Percentiles rank a stretch among this genome's conserved stretches.
These are phyloP conservation scores for Axinella damicornis DNA, from an alignment of 37 sponge, comb jelly and placozoan species.

Conservation along the genomic window DNA sequence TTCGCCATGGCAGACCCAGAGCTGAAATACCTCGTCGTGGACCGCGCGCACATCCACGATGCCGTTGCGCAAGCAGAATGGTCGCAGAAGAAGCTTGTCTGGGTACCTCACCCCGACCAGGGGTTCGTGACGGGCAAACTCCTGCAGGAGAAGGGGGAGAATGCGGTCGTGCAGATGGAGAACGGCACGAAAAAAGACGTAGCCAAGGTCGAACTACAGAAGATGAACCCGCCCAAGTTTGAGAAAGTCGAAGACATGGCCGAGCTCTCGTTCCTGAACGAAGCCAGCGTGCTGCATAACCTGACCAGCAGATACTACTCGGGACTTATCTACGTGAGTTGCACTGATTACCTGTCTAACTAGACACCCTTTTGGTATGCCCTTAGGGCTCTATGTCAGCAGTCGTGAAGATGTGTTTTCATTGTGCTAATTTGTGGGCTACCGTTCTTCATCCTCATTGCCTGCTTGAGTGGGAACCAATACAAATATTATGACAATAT, in stretches of 20 bases:
- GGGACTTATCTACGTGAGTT: slow-evolving; percentile 97
- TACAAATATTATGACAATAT: too few species aligned
- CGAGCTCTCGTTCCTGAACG: slow-evolving; percentile 95
- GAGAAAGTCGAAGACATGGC: slow-evolving; percentile 99
- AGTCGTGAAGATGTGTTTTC: too few species aligned
- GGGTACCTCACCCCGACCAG: slow-evolving; percentile 96
- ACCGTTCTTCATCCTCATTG: too few species aligned
- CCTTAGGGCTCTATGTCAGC: too few species aligned
- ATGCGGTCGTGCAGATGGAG: slow-evolving; percentile 72
- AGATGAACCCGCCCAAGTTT: slow-evolving; percentile 99
- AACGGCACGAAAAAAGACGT: slow-evolving; percentile 71
- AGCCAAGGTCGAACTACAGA: slow-evolving; percentile 93
- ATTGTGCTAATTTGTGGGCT: too few species aligned
- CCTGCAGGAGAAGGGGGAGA: slow-evolving; percentile 83
- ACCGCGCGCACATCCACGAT: slow-evolving; percentile 77
- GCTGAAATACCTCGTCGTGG: slow-evolving; percentile 90
- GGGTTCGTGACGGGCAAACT: slow-evolving; percentile 91
- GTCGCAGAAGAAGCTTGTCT: slow-evolving; percentile 96
- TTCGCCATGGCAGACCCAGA: slow-evolving; percentile 74
- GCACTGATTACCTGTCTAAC: too few species aligned
- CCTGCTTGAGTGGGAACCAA: too few species aligned
- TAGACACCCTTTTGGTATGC: too few species aligned
- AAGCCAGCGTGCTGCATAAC: slow-evolving; percentile 97
- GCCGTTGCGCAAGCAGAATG: slow-evolving; percentile 95
- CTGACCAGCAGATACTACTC: slow-evolving; percentile 94